phyloP scores from a whole-genome alignment of 2,888 invertebrate species.

The Tolmerus cingulatus region DNA sequence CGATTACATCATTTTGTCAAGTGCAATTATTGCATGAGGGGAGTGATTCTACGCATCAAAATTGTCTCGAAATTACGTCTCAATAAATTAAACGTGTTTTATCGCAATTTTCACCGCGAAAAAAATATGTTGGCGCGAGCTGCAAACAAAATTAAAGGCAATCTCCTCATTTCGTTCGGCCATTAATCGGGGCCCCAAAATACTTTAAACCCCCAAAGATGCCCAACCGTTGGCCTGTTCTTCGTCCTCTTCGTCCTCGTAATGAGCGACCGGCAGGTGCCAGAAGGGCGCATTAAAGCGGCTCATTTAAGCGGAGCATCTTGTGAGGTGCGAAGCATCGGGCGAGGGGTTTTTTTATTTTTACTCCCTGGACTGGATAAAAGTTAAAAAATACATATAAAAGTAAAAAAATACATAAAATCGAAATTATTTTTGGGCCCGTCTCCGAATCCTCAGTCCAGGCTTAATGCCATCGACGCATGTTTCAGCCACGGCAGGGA shows the following conservation, averaged over 20 bases:
- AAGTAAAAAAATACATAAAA: background rate
- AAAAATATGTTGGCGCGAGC: background rate
- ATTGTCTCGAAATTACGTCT: background rate
- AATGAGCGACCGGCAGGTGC: background rate
- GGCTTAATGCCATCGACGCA: background rate
- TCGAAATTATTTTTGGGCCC: background rate
- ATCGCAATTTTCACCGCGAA: background rate
- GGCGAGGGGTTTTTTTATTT: background rate
- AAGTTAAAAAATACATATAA: background rate
- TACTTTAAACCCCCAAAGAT: background rate
- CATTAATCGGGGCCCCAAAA: background rate
- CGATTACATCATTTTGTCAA: background rate
- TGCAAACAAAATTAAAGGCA: background rate
- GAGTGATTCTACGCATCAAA: background rate
- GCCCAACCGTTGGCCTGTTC: background rate
- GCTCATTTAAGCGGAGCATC: background rate
- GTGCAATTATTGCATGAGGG: background rate
- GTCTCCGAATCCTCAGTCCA: background rate
- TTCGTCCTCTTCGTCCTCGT: background rate
- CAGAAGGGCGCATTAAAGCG: background rate
- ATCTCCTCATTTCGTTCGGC: background rate
- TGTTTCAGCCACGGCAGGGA: background rate
- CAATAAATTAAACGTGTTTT: background rate
- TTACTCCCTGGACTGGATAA: too few relatives aligned
- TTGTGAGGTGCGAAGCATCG: background rate